Evolutionary conservation across 2,113 vertebrate species (phyloP), one percentile per base, ranked within the genome.

Genomic region (Meriones unguiculatus): DNA sequence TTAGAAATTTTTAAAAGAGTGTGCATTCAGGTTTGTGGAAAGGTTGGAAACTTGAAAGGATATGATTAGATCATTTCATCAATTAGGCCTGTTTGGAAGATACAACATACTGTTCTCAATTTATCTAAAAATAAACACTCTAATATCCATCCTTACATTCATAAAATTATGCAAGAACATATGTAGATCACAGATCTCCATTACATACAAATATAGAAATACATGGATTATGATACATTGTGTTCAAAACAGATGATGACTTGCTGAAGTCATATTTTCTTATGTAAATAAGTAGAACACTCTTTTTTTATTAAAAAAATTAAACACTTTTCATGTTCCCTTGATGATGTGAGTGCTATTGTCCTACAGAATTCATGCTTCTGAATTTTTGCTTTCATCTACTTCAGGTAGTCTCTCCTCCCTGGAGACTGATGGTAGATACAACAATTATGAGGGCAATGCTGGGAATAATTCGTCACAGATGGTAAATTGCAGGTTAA

Each of bases 401-500:
- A 98, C 99, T 99, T 99, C 99, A 99, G 99, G 99, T 97, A 98
- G 98, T 98, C 98, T 98, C 92, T 95, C 87, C 57, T 98, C 98
- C 97, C 96, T 98, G 5, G 98, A 99, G 99, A 99, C 99, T 99
- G 99, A 99, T 99, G 99, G 99, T 98, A 99, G 99, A 99, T 99
- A 98, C 98, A 99, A 99, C 99, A 99, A 99, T 99, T 99, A 99
- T 97, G 98, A 98, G 98, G 98, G 98, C 98, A 98, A 98, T 97
- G 98, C 99, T 97, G 93, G 98, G 98, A 98, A 98, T 99, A 99
- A 99, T 99, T 99, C 98, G 97, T 98, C 99, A 98, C 99, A 99
- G 99, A 99, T 99, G 99, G 99, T 99, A 99, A 99, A 99, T 99
- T 99, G 98, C 98, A 99, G 99, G 99, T 99, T 99, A 98, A 98